A percentile compares a stretch with the other conserved stretches of the same genome.
Conservation (phyloP, 2,797 vertebrate genomes). For the Fundulus diaphanus region DNA sequence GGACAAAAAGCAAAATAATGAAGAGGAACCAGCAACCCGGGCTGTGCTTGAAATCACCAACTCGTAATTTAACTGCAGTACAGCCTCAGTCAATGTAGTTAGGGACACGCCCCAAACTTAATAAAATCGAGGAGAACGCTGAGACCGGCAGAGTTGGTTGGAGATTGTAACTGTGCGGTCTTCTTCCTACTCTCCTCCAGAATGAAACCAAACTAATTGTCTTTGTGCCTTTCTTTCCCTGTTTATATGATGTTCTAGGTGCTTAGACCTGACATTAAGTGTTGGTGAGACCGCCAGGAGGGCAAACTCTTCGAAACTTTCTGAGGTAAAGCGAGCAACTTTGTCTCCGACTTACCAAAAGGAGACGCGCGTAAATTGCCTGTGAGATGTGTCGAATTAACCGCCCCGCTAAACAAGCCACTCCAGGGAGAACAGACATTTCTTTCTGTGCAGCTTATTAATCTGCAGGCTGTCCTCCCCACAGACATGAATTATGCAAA, state of each 20-base stretch:
- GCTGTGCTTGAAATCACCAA: no score
- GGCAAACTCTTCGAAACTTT: neutral
- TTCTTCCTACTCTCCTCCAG: no score
- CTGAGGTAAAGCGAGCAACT: neutral
- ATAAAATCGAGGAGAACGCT: no score
- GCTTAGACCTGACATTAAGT: no score
- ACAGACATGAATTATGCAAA: neutral
- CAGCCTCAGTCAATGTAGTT: no score
- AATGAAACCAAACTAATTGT: no score
- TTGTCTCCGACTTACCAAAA: neutral
- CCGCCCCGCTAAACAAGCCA: neutral
- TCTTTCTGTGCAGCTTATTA: neutral
- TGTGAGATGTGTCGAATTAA: neutral
- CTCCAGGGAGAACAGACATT: neutral
- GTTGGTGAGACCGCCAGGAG: neutral
- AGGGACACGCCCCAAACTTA: no score
- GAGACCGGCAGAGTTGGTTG: no score
- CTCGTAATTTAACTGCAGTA: conserved; percentile 22
- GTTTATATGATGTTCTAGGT: no score
- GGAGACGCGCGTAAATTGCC: neutral
- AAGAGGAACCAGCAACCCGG: neutral
- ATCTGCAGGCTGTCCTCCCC: neutral
- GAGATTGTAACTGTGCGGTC: no score
- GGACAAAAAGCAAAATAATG: conserved; percentile 20
- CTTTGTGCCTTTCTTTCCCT: no score